Conservation (phyloP, 1,140 invertebrate genomes). For the Ceratoteleas bidentatus region DNA sequence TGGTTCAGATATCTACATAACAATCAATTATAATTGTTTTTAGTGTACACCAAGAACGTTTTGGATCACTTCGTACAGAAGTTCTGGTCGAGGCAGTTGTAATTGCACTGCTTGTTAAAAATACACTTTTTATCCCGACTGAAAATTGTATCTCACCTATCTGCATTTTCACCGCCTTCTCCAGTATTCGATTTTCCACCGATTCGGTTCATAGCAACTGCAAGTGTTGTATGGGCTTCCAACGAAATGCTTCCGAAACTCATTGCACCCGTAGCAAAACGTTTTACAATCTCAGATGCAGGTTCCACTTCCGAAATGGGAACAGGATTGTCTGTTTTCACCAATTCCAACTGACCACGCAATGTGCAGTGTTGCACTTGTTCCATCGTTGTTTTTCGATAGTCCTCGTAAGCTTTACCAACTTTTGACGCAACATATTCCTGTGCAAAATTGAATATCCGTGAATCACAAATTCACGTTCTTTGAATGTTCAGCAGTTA, state of each 20-base stretch:
- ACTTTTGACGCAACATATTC: conserved; percentile 93
- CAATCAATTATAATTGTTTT: no score
- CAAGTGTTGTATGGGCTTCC: conserved; percentile 97
- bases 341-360: conserved; percentile 94
- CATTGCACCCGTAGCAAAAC: conserved; percentile 92
- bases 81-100: no score
- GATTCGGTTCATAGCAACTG: conserved; percentile 98
- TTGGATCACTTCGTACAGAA: no score
- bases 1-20: conserved; percentile 83
- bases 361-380: conserved; percentile 94
- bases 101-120: no score
- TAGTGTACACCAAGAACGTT: no score
- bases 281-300: conserved; percentile 96
- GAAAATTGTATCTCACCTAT: conserved; percentile 84
- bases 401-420: conserved; percentile 92
- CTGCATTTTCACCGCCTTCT: conserved; percentile 95
- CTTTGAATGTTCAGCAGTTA: not conserved
- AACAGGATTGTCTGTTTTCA: conserved; percentile 88
- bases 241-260: conserved; percentile 96
- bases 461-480: not conserved
- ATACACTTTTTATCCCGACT: no score
- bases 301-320: conserved; percentile 94
- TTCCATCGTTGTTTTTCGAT: conserved; percentile 92
- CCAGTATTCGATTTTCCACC: conserved; percentile 98
- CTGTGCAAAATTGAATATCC: conserved; percentile 49